Conservation (phyloP, 30 jellyfish, hydroid and myxozoan species). For the Rhopilema esculentum region DNA sequence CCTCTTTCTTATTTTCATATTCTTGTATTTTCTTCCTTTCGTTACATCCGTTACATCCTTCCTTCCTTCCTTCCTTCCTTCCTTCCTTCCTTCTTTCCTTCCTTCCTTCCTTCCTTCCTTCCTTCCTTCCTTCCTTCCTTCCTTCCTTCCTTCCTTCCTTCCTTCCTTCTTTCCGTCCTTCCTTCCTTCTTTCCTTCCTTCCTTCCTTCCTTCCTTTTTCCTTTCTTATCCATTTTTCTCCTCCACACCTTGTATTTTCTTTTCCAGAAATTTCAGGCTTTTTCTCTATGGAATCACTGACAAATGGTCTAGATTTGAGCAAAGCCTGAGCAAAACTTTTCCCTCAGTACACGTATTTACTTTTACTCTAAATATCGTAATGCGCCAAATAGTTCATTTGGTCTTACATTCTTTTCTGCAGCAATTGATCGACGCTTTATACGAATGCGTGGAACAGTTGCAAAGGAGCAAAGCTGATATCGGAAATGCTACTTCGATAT, state of each 20-base stretch:
- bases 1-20: not conserved
- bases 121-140: not conserved
- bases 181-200: not conserved
- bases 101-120: not conserved
- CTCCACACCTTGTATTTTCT: too few relatives aligned
- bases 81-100: not conserved
- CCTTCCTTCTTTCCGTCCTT: not conserved
- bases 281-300: too few relatives aligned
- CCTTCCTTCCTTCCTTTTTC: not conserved
- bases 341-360: too few relatives aligned
- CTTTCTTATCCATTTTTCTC: too few relatives aligned
- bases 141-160: constrained; percentile 5
- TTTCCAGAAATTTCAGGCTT: too few relatives aligned
- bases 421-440: constrained; percentile 79
- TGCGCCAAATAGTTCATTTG: too few relatives aligned
- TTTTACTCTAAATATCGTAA: not conserved
- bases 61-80: not conserved
- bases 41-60: not conserved
- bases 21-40: not conserved
- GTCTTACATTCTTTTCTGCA: constrained; percentile 2
- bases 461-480: constrained; percentile 78
- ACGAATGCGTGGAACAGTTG: constrained; percentile 71
- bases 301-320: too few relatives aligned
- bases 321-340: too few relatives aligned
- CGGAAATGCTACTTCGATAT: constrained; percentile 54